Percentiles rank a stretch among this genome's conserved stretches.
Evolutionary conservation across 2,113 vertebrate species (phyloP).

Genomic region (Neotoma lepida): DNA sequence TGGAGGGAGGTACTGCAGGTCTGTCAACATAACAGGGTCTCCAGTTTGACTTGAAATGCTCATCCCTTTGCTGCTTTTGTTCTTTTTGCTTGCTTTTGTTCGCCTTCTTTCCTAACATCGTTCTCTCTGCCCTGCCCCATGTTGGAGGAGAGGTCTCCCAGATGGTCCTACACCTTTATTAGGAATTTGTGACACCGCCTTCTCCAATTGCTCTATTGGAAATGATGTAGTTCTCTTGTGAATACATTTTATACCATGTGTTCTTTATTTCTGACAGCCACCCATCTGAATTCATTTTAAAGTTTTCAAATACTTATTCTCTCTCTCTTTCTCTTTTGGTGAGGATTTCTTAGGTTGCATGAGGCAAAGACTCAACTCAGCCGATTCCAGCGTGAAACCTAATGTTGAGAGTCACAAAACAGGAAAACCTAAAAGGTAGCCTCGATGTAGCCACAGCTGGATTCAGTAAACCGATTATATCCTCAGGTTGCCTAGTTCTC

Average conservation of each 20-base stretch:
- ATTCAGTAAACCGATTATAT: not conserved
- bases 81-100: not conserved
- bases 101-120: not conserved
- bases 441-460: not conserved
- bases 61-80: not conserved
- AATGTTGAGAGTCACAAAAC: conserved; percentile 12
- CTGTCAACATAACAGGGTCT: not conserved
- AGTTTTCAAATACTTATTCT: not conserved
- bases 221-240: not conserved
- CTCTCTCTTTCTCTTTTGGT: not conserved
- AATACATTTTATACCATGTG: not conserved
- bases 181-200: not conserved
- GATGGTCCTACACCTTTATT: not conserved
- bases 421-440: not conserved
- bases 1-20: not conserved
- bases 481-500: not conserved
- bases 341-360: not conserved
- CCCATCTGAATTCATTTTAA: not conserved
- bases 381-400: not conserved
- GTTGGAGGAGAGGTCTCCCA: not conserved
- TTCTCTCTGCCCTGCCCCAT: too few species aligned
- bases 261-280: conserved; percentile 1
- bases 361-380: not conserved
- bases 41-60: not conserved
- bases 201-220: not conserved